A percentile compares a stretch with the other conserved stretches of the same genome.
Conservation (phyloP, 2,888 invertebrate species). For the Cepaea hortensis region DNA sequence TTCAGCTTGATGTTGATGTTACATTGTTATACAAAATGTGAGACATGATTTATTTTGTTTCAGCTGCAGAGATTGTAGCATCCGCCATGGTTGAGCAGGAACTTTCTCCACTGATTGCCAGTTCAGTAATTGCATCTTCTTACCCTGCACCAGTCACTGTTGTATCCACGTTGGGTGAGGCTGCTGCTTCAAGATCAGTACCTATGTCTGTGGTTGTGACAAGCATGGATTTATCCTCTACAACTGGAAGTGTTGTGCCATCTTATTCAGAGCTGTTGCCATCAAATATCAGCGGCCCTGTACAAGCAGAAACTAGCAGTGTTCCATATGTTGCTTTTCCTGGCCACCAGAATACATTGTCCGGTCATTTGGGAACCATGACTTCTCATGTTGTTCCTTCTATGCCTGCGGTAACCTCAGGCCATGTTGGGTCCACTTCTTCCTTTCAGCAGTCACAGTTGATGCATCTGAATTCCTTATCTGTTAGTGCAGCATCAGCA, state of each 20-base stretch:
- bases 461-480: neutral
- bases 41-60: neutral
- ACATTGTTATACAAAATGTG: neutral
- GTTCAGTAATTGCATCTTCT: slow-evolving; percentile 41
- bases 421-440: slow-evolving; percentile 3
- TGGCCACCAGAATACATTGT: neutral
- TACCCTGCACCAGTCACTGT: slow-evolving; percentile 32
- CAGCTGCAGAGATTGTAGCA: slow-evolving; percentile 63
- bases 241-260: neutral
- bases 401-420: neutral
- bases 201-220: slow-evolving; percentile 5
- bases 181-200: neutral
- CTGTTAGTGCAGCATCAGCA: neutral
- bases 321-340: neutral
- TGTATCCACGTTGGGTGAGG: neutral
- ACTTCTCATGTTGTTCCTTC: neutral
- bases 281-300: neutral
- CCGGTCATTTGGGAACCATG: neutral
- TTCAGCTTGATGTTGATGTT: too few species aligned
- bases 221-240: slow-evolving; percentile 26
- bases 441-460: slow-evolving; percentile 37
- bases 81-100: slow-evolving; percentile 63
- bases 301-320: neutral
- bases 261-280: neutral
- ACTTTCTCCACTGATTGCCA: slow-evolving; percentile 51